Percentiles rank a stretch among this genome's conserved stretches.
Evolutionary conservation across 2,113 vertebrate species (phyloP).

Genomic region (Charadrius vociferus): DNA sequence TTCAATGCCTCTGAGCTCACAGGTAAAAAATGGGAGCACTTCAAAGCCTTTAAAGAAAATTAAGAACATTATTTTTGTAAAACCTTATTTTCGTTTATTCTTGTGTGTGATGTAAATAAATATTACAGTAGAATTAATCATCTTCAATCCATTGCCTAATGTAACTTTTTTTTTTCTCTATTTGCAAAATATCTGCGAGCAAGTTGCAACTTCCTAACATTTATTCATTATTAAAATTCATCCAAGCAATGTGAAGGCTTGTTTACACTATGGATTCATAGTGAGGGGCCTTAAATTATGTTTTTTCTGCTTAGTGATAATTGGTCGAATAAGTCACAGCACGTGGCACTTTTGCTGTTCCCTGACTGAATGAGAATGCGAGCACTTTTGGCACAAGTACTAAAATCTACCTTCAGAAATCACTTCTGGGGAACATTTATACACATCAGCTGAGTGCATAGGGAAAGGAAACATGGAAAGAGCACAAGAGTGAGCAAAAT

Average conservation of each 20-base stretch:
- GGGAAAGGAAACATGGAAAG: neutral
- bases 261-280: neutral
- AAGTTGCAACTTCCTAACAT: neutral
- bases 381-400: neutral
- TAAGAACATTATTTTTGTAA: neutral
- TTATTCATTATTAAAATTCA: slow-evolving; percentile 11
- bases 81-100: neutral
- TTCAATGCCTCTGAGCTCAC: neutral
- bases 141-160: neutral
- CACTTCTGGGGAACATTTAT: slow-evolving; percentile 1
- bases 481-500: neutral
- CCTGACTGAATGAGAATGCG: neutral
- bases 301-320: neutral
- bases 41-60: neutral
- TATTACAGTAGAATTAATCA: neutral
- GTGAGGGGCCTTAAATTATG: neutral
- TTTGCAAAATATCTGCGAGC: neutral
- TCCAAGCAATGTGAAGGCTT: neutral
- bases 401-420: slow-evolving; percentile 36
- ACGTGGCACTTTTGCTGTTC: neutral
- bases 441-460: neutral
- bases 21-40: neutral
- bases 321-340: neutral
- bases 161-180: neutral
- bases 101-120: neutral